Evolutionary conservation across 2,113 vertebrate genomes (phyloP).

Genomic region (Gambusia affinis): DNA sequence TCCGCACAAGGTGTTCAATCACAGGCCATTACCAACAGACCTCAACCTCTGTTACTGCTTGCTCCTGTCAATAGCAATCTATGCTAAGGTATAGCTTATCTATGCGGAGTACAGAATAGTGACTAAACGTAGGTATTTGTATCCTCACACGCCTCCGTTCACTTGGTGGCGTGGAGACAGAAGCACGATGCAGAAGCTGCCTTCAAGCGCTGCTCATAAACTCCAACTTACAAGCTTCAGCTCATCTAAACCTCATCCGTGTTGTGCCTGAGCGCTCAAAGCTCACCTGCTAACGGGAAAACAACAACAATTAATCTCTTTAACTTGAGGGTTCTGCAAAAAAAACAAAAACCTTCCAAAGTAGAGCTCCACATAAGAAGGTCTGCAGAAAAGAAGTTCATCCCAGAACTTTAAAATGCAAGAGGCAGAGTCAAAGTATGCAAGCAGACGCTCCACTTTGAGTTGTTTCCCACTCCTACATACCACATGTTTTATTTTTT

Average conservation of each 20-base stretch:
- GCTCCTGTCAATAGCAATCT: conserved; percentile 70
- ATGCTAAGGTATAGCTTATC: conserved; percentile 61
- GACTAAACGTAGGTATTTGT: conserved; percentile 28
- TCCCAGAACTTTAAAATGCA: not conserved
- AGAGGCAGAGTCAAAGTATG: not conserved
- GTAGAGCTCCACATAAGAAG: not conserved
- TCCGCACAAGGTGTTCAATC: conserved; percentile 75
- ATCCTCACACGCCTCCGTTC: not conserved
- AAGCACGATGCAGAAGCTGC: conserved; percentile 7
- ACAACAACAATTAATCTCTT: not conserved
- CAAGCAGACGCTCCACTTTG: not conserved
- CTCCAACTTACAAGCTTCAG: not conserved
- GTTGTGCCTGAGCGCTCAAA: not conserved
- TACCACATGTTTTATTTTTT: too few species aligned
- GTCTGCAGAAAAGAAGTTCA: not conserved
- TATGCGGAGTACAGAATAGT: conserved; percentile 15
- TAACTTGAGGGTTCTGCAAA: not conserved
- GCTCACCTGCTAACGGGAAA: conserved; percentile 9
- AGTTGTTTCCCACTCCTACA: not conserved
- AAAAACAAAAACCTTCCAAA: not conserved
- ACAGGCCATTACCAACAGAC: conserved; percentile 71
- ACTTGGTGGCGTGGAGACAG: conserved; percentile 3
- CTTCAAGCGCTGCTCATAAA: conserved; percentile 3
- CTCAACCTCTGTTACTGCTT: conserved; percentile 59
- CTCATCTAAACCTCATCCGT: conserved; percentile 18